Evolutionary conservation across 2,797 vertebrate species (phyloP), one percentile per base, ranked within the genome.

Genomic region (Falco peregrinus): DNA sequence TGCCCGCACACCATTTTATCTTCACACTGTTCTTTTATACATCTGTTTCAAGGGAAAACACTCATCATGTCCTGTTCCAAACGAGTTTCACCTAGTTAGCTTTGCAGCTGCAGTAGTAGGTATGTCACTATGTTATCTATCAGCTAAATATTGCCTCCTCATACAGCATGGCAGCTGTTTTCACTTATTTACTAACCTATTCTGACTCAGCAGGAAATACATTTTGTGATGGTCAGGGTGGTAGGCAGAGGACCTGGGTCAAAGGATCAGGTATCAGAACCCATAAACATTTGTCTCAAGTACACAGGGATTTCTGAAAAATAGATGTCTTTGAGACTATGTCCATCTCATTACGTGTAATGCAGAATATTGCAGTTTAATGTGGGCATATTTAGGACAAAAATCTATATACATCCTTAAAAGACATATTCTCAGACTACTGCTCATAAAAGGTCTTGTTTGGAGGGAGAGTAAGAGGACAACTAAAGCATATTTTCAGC

Each of bases 1-100:
- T 59, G 33, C 12, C 20, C 1, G 1, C 3, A 1, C 13, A 71
- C 4, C 14, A 2, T 5, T 67, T 13, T 51, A 26, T 11, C 2
- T 48, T 57, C 4, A 1, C 6, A 21, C 11, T 75, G 17, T 24
- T 69, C 31, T 77, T 74, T 56, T 75, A 39, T 16, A 47, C 21
- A 39, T 11, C 8, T 6, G 3, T 39, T 95, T 76, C n/a, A 56
- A 61, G 22, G 31, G 22, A 70, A 94, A 94, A 21, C 8, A 12
- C 15, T 35, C 26, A 67, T 50, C 10, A 11, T 51, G 17, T 39
- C 6, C 24, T 53, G 20, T 56, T 77, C 53, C 47, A 76, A 91
- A 71, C 5, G 25, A 57, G 6, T 45, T 92, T 83, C 70, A 39
- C 37, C 33, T 51, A 31, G 14, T 76, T 83, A 84, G 17, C 19